Evolutionary conservation across 1,140 invertebrate genomes (phyloP).

Genomic region (Drosophila virilis): DNA sequence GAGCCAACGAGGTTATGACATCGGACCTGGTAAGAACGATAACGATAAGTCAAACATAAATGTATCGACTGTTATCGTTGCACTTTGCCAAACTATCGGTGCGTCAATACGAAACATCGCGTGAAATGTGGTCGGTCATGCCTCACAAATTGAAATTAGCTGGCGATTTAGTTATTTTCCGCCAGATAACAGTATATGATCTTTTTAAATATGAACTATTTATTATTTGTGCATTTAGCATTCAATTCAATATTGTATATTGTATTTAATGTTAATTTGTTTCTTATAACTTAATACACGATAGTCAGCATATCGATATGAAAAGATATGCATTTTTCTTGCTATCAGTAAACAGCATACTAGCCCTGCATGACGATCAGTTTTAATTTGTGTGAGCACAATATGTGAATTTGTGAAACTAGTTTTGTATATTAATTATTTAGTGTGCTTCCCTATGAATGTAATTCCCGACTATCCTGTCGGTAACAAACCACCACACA

Average conservation of each 20-base stretch:
- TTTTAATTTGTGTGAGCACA: slow-evolving; percentile 26
- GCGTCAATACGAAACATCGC: not conserved
- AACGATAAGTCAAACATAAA: not conserved
- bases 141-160: not conserved
- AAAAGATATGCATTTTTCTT: not conserved
- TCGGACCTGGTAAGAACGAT: slow-evolving; percentile 26
- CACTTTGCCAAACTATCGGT: not conserved
- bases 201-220: not conserved
- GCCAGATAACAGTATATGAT: no score
- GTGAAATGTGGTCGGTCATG: not conserved
- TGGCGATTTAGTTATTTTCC: no score
- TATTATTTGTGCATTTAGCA: not conserved
- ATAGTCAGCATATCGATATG: not conserved
- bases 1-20: slow-evolving; percentile 54
- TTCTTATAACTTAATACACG: no score
- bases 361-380: slow-evolving; percentile 11
- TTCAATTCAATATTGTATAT: no score
- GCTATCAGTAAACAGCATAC: slow-evolving; percentile 21
- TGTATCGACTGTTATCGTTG: slow-evolving; percentile 15
- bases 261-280: no score
- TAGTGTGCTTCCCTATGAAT: slow-evolving; percentile 25
- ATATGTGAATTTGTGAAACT: slow-evolving; percentile 12
- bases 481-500: not conserved
- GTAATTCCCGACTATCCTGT: slow-evolving; percentile 21
- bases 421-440: slow-evolving; percentile 2